Percentiles rank a stretch among this genome's conserved stretches.
These are phyloP conservation scores for Drosophila percnosoma DNA, from an alignment of 2,888 invertebrate genomes.

Conservation along the genomic window DNA sequence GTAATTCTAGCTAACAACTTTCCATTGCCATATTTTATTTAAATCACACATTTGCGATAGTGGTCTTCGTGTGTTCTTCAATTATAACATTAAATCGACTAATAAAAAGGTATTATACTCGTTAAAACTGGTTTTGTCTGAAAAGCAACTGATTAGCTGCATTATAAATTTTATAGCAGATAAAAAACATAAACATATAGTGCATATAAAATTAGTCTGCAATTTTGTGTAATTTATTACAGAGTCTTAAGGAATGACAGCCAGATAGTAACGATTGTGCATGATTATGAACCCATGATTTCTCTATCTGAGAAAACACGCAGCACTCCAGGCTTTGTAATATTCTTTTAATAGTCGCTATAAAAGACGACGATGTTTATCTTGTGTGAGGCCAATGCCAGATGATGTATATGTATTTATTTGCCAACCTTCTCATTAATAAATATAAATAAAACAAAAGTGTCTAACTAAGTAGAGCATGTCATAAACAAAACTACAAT, in stretches of 20 bases:
- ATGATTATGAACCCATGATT: slow-evolving; percentile 1
- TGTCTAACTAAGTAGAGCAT: slow-evolving; percentile 9
- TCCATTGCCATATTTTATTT: background rate
- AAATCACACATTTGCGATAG: background rate
- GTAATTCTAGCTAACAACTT: background rate
- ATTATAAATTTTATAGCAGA: background rate
- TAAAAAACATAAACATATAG: background rate
- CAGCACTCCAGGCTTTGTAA: background rate
- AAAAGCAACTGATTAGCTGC: background rate
- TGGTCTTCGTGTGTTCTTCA: background rate
- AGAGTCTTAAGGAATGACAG: background rate
- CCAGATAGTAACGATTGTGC: background rate
- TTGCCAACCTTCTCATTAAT: slow-evolving; percentile 1
- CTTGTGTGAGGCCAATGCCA: background rate
- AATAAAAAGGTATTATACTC: background rate
- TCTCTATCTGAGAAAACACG: background rate
- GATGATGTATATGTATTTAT: background rate
- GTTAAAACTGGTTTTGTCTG: background rate
- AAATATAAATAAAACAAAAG: background rate
- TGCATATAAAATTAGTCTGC: slow-evolving; percentile 2
- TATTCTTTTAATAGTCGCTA: background rate
- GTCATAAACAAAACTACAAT: slow-evolving; percentile 6
- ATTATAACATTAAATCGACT: background rate
- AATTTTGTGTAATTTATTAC: background rate
- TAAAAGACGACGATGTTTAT: background rate